These are phyloP conservation scores for Maniola hyperantus DNA, from an alignment of 2,888 invertebrate genomes.

Conservation along the genomic window DNA sequence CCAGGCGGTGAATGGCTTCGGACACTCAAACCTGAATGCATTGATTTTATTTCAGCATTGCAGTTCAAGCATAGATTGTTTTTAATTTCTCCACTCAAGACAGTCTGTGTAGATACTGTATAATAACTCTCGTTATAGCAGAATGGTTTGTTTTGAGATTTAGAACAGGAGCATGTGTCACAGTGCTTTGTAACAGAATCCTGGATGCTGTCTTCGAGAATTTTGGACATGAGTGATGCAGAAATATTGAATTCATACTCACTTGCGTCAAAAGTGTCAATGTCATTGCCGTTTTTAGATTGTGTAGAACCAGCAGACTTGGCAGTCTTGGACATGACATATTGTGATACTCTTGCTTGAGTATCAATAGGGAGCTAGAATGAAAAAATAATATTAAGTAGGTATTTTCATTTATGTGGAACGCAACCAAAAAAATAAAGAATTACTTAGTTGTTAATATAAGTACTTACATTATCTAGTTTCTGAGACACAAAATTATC, in stretches of 20 bases:
- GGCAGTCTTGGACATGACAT: constrained; percentile 85
- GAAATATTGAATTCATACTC: constrained; percentile 88
- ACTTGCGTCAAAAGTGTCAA: constrained; percentile 81
- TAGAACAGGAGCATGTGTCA: constrained; percentile 89
- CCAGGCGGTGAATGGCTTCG: constrained; percentile 68
- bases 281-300: constrained; percentile 65
- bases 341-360: constrained; percentile 93
- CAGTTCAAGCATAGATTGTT: constrained; percentile 84
- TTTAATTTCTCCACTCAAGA: constrained; percentile 72
- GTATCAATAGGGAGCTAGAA: constrained; percentile 94
- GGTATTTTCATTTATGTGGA: neutral
- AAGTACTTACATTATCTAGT: constrained; percentile 90
- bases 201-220: constrained; percentile 92
- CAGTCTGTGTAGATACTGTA: constrained; percentile 85
- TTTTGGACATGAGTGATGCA: constrained; percentile 95
- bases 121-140: constrained; percentile 81
- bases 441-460: constrained; percentile 6
- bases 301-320: constrained; percentile 71
- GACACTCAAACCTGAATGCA: constrained; percentile 68
- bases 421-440: constrained; percentile 23
- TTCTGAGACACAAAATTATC: constrained; percentile 96
- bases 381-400: constrained; percentile 36
- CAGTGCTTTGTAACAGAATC: constrained; percentile 92
- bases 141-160: constrained; percentile 78
- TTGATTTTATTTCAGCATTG: constrained; percentile 80